Conservation (phyloP, 2,888 invertebrate species). For the Synergus japonicus region DNA sequence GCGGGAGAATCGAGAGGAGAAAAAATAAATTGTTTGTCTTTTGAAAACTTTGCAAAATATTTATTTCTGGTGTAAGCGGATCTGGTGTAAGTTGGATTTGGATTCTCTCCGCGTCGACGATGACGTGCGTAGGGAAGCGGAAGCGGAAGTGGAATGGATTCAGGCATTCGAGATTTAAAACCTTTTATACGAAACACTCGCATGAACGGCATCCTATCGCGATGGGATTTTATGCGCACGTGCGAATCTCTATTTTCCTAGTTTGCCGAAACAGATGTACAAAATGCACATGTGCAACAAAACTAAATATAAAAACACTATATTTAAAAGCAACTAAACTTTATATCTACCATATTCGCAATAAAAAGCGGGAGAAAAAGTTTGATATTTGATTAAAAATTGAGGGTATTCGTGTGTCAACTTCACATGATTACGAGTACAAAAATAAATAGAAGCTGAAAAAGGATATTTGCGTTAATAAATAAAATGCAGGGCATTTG, state of each 20-base stretch:
- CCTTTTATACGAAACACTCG: conserved; percentile 59
- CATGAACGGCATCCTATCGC: conserved; percentile 66
- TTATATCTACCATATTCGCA: no score
- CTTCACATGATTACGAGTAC: no score
- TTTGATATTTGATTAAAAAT: no score
- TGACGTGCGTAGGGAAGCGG: conserved; percentile 60
- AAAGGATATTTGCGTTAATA: neutral
- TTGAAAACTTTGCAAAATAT: conserved; percentile 26
- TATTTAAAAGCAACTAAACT: no score
- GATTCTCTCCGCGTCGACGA: conserved; percentile 62
- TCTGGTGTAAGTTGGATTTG: conserved; percentile 41
- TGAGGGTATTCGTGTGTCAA: no score
- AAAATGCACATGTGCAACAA: neutral
- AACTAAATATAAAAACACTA: no score
- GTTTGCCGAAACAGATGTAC: conserved; percentile 31
- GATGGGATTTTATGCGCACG: conserved; percentile 61
- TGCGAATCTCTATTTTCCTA: conserved; percentile 43
- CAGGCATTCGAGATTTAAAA: conserved; percentile 53
- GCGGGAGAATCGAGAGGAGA: neutral
- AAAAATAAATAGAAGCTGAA: no score
- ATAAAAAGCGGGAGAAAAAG: no score
- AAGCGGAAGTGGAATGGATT: conserved; percentile 57
- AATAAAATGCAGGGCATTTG: conserved; percentile 17
- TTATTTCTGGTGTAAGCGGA: conserved; percentile 23
- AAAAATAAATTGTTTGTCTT: conserved; percentile 31